Conservation (phyloP, 1,140 invertebrate species). For the Lasioglossum baleicum region DNA sequence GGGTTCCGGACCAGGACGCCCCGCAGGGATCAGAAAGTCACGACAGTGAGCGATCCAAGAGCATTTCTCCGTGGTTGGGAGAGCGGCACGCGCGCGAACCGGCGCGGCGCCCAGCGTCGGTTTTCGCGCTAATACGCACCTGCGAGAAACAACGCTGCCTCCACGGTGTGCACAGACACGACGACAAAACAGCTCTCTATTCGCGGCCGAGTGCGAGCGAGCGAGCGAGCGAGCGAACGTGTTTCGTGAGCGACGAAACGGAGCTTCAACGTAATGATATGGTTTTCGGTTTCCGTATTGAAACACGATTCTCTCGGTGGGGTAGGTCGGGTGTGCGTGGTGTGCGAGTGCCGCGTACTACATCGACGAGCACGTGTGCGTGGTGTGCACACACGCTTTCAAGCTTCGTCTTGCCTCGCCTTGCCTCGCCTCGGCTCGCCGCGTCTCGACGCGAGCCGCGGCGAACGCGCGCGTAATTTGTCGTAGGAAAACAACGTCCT, state of each 20-base stretch:
- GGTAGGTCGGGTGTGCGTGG: constrained; percentile 69
- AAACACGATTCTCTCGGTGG: constrained; percentile 78
- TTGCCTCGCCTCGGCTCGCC: not conserved
- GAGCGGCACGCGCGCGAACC: too few relatives aligned
- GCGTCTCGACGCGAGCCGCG: not conserved
- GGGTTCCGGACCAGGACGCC: too few relatives aligned
- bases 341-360: constrained; percentile 42
- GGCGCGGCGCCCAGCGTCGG: not conserved
- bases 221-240: constrained; percentile 21
- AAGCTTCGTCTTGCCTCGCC: too few relatives aligned
- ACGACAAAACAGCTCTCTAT: not conserved
- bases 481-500: constrained; percentile 54
- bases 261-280: constrained; percentile 75
- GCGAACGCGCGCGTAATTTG: constrained; percentile 51
- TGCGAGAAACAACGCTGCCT: constrained; percentile 2
- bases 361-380: constrained; percentile 19
- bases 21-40: not conserved
- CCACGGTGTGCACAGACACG: too few relatives aligned
- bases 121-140: constrained; percentile 1
- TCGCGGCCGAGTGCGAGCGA: too few relatives aligned
- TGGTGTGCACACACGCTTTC: constrained; percentile 14
- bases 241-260: constrained; percentile 66
- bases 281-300: constrained; percentile 79
- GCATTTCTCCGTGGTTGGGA: too few relatives aligned
- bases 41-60: not conserved